Evolutionary conservation across 37 sponge, comb jelly and placozoan species (phyloP).

Genomic region (Haliclona indistincta): DNA sequence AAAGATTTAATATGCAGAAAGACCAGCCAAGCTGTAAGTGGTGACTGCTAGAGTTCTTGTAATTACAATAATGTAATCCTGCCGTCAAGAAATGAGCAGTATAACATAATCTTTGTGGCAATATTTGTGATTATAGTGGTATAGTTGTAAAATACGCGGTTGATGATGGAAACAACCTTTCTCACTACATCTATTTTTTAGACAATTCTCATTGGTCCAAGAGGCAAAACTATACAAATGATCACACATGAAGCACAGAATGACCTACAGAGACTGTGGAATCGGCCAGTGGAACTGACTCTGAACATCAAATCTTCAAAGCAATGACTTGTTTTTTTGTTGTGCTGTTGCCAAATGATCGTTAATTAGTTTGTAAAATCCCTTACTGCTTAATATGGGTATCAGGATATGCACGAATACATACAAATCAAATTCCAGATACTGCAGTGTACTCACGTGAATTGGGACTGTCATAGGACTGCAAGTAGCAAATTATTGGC

Average conservation of each 20-base stretch:
- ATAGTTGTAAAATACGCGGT: not conserved
- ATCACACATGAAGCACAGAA: slow-evolving; percentile 63
- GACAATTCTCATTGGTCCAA: slow-evolving; percentile 76
- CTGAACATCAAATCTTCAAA: slow-evolving; percentile 53
- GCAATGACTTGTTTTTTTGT: slow-evolving; percentile 1
- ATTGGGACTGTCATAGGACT: no score
- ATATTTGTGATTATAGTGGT: not conserved
- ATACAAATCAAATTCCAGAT: no score
- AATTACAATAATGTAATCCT: not conserved
- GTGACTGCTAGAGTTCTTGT: not conserved
- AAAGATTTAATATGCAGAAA: slow-evolving; percentile 60
- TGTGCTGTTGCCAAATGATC: not conserved
- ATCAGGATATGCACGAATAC: no score
- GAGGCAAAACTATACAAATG: slow-evolving; percentile 47
- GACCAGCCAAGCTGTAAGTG: slow-evolving; percentile 55
- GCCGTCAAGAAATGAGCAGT: no score
- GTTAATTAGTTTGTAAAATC: no score
- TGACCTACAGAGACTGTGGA: slow-evolving; percentile 49
- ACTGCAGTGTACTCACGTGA: no score
- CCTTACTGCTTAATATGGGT: no score
- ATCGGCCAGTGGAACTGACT: slow-evolving; percentile 44
- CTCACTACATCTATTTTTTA: slow-evolving; percentile 7
- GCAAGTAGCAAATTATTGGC: no score
- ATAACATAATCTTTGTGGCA: not conserved
- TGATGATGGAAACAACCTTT: not conserved